phyloP scores from a whole-genome alignment of 2,888 invertebrate genomes.

The Drosophila villosipedis region DNA sequence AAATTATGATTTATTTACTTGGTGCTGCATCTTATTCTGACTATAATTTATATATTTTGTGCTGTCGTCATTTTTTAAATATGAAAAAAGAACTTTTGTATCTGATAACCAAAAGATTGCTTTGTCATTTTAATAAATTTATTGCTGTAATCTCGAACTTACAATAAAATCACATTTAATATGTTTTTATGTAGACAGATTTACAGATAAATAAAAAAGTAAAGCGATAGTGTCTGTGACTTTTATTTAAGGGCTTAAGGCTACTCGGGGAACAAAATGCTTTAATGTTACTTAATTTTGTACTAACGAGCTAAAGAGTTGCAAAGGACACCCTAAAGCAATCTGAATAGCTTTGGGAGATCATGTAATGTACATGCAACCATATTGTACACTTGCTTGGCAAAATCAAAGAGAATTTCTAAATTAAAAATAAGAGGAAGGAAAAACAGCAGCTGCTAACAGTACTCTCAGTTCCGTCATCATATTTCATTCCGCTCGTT shows the following conservation, averaged over 20 bases:
- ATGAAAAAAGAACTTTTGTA: background rate
- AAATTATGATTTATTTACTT: background rate
- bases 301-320: background rate
- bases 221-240: background rate
- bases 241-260: background rate
- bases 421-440: slow-evolving; percentile 16
- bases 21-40: background rate
- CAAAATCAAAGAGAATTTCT: slow-evolving; percentile 34
- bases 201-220: background rate
- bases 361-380: slow-evolving; percentile 1
- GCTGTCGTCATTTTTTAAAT: background rate
- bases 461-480: slow-evolving; percentile 7
- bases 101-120: background rate
- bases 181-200: background rate
- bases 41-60: background rate
- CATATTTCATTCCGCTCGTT: slow-evolving; percentile 20
- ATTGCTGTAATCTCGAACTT: background rate
- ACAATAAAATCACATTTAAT: background rate
- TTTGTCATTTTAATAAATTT: background rate
- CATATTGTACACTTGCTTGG: slow-evolving; percentile 3
- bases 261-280: background rate
- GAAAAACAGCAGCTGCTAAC: slow-evolving; percentile 24
- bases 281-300: background rate
- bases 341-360: slow-evolving; percentile 13
- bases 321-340: background rate